These are phyloP conservation scores for Harpagifer antarcticus DNA, from an alignment of 2,797 vertebrate species.

Conservation along the genomic window DNA sequence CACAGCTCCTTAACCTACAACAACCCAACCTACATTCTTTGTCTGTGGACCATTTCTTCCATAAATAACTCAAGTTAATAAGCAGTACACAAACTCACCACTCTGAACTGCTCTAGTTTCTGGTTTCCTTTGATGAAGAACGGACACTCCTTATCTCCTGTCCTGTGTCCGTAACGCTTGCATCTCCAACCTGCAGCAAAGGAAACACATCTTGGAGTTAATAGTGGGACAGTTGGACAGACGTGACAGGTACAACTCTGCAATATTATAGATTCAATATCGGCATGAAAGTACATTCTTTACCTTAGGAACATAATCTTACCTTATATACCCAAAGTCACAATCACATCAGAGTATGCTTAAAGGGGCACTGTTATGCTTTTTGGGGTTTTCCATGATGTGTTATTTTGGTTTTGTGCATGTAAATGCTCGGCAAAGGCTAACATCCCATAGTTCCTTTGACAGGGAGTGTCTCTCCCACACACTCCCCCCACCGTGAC, in stretches of 20 bases:
- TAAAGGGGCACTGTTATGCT: too few relatives aligned
- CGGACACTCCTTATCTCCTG: conserved; percentile 94
- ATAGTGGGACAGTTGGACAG: too few relatives aligned
- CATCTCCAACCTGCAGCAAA: conserved; percentile 92
- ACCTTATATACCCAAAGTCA: too few relatives aligned
- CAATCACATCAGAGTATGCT: too few relatives aligned
- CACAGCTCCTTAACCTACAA: conserved; percentile 19
- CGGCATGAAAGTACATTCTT: background rate
- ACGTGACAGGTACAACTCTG: too few relatives aligned
- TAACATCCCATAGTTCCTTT: too few relatives aligned
- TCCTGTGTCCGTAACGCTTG: conserved; percentile 95
- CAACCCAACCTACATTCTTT: conserved; percentile 8
- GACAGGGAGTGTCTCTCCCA: too few relatives aligned
- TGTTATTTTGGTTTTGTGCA: too few relatives aligned
- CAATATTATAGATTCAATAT: background rate
- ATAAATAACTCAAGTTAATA: background rate
- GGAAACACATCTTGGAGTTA: background rate
- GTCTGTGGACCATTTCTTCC: background rate
- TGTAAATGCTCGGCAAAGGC: too few relatives aligned
- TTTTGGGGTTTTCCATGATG: too few relatives aligned
- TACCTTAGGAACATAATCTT: background rate
- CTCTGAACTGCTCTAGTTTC: conserved; percentile 97
- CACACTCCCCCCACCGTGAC: too few relatives aligned
- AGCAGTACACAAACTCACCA: conserved; percentile 85
- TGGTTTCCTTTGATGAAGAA: conserved; percentile 99